Base-by-base conservation (phyloP, 2,888 invertebrate species). In the Pammene fasciana region DNA sequence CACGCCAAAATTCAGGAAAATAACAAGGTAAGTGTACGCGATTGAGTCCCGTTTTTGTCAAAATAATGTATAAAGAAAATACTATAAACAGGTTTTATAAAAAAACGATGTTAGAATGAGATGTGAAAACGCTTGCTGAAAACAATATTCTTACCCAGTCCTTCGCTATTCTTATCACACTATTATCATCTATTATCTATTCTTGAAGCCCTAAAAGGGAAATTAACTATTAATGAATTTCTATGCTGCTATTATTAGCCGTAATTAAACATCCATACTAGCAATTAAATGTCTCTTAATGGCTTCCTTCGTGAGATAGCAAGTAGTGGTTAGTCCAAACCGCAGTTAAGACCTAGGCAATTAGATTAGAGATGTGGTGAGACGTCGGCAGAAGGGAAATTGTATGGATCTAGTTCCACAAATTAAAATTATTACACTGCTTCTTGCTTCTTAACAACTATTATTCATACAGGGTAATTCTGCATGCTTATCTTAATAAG, bases 231-330 rank as follows among this genome's bases (percentile, higher is more conserved):
- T 56, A 56, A 61, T 48, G 11, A 36, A 18, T 50, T 50, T 61
- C 16, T 5, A 7, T 14, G 16, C 50, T n/a, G 9, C 46, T 18
- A 38, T 62, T 62, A 62, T 52, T 62, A 41, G 18, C 13, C 18
- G 50, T 62, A 52, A 50, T 62, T 62, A 52, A 62, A 62, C 16
- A 38, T 36, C 50, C 38, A 38, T 38, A 62, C 38, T 62, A 52
- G 50, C 62, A 50, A 62, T 62, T 62, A 62, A 59, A 18, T n/a
- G 62, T 62, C 36, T 4, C 41, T 9, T 62, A 62, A 62, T 50
- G 38, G 18, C 38, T 62, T 50, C 62, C 62, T 62, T 41, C 13
- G 13, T 18, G 10, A 38, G 62, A 62, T 62, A 61, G 46, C 48
- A 45, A 45, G 45, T 43, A 5, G 41, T 9, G 38, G 62, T 62